A percentile compares a stretch with the other conserved stretches of the same genome.
Conservation (phyloP, 1,140 invertebrate species). For the Nomia melanderi region DNA sequence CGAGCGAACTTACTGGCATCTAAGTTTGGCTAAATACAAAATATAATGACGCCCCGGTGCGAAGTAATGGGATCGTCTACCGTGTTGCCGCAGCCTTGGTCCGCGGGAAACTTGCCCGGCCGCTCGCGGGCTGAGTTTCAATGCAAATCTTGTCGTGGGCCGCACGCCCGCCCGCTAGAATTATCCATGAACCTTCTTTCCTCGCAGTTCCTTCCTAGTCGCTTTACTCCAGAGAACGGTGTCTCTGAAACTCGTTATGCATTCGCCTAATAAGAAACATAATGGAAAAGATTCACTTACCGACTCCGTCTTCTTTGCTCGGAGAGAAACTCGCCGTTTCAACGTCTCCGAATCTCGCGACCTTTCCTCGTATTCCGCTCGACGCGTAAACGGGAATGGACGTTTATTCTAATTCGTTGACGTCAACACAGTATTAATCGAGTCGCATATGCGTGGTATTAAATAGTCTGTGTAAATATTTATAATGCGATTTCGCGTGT, state of each 20-base stretch:
- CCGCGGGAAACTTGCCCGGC: slow-evolving; percentile 42
- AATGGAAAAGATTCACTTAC: too few relatives aligned
- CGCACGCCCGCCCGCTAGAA: neutral
- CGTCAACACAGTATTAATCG: too few relatives aligned
- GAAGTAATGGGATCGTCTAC: slow-evolving; percentile 49
- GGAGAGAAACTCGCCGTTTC: neutral
- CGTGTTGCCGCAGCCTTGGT: slow-evolving; percentile 6
- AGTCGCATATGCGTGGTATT: too few relatives aligned
- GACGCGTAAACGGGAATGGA: too few relatives aligned
- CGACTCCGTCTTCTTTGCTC: too few relatives aligned
- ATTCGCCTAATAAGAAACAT: neutral
- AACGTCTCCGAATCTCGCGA: neutral
- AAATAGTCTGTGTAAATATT: too few relatives aligned
- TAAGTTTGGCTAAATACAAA: slow-evolving; percentile 65
- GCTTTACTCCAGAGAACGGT: too few relatives aligned
- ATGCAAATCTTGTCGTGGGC: slow-evolving; percentile 60
- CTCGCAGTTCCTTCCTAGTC: neutral
- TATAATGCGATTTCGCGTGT: too few relatives aligned
- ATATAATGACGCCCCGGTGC: slow-evolving; percentile 58
- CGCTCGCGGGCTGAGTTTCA: slow-evolving; percentile 45
- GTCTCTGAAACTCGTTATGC: neutral
- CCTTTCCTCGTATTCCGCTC: too few relatives aligned
- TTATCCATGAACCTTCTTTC: neutral
- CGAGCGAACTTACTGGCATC: slow-evolving; percentile 44
- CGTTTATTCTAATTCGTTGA: too few relatives aligned